A percentile compares a stretch with the other conserved stretches of the same genome.
phyloP scores from a whole-genome alignment of 2,113 vertebrate genomes.

The Odontophorus gujanensis region DNA sequence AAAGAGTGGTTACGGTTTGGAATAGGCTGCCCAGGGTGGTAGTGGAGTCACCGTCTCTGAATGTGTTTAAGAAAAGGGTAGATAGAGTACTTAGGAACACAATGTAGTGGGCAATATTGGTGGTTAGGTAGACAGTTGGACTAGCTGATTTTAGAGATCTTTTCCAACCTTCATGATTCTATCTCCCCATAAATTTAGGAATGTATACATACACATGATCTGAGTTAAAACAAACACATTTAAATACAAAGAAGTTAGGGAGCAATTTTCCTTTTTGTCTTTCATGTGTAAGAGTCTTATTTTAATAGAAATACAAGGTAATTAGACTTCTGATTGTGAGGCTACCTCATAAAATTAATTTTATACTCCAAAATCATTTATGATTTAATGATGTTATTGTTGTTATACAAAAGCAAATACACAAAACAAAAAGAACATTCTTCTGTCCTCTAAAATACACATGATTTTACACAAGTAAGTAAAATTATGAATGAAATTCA shows the following conservation, averaged over 20 bases:
- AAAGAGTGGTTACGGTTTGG: too few relatives aligned
- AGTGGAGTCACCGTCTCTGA: too few relatives aligned
- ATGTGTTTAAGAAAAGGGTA: too few relatives aligned
- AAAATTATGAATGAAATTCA: neutral
- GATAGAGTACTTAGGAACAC: too few relatives aligned
- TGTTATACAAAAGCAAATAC: neutral
- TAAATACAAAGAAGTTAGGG: neutral
- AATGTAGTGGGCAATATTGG: too few relatives aligned
- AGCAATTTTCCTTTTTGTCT: neutral
- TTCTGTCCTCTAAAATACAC: neutral
- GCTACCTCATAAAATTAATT: neutral
- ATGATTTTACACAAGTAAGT: neutral
- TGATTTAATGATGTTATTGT: neutral
- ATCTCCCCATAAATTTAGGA: neutral
- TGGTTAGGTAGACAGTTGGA: too few relatives aligned
- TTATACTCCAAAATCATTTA: neutral
- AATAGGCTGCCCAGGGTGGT: too few relatives aligned
- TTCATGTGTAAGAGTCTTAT: neutral
- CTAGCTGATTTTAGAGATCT: too few relatives aligned
- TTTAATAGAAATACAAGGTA: neutral
- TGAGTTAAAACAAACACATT: neutral
- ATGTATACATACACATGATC: rapidly evolving
- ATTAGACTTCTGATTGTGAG: neutral
- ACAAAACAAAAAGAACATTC: neutral
- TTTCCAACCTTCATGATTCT: too few relatives aligned